A percentile compares a stretch with the other conserved stretches of the same genome.
Evolutionary conservation across 2,113 vertebrate species (phyloP).

Genomic region (Theristicus caerulescens): DNA sequence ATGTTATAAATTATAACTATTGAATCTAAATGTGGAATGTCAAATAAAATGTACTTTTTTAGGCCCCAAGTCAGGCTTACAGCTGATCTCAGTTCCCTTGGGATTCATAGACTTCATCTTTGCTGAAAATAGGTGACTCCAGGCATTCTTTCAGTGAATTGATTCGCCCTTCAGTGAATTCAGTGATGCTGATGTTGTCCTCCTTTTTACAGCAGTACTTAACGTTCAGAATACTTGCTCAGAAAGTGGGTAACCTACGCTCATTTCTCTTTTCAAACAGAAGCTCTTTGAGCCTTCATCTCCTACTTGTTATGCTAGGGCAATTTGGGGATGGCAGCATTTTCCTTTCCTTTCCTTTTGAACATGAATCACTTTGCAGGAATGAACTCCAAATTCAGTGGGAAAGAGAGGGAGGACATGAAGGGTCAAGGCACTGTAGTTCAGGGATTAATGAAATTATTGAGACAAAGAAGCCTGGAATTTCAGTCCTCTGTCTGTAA

Average conservation of each 20-base stretch:
- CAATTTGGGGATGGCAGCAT: not conserved
- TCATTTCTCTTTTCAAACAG: not conserved
- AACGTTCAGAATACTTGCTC: not conserved
- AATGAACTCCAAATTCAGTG: not conserved
- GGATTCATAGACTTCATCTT: not conserved
- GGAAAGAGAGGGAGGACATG: not conserved
- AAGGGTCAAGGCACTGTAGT: not conserved
- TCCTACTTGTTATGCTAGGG: not conserved
- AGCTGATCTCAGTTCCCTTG: not conserved
- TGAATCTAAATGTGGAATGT: not conserved
- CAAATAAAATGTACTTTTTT: not conserved
- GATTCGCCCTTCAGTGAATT: not conserved
- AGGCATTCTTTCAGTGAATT: not conserved
- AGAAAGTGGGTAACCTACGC: not conserved
- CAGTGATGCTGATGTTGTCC: not conserved
- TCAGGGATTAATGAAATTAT: not conserved
- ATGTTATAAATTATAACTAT: not conserved
- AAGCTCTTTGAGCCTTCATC: not conserved
- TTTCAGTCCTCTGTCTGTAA: not conserved
- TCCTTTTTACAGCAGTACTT: not conserved
- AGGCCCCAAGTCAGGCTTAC: not conserved
- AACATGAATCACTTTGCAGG: not conserved
- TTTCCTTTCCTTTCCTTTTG: not conserved
- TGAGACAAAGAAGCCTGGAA: not conserved
- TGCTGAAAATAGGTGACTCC: not conserved